These are phyloP conservation scores for Seriola dumerili DNA, from an alignment of 2,113 vertebrate species.

Conservation along the genomic window DNA sequence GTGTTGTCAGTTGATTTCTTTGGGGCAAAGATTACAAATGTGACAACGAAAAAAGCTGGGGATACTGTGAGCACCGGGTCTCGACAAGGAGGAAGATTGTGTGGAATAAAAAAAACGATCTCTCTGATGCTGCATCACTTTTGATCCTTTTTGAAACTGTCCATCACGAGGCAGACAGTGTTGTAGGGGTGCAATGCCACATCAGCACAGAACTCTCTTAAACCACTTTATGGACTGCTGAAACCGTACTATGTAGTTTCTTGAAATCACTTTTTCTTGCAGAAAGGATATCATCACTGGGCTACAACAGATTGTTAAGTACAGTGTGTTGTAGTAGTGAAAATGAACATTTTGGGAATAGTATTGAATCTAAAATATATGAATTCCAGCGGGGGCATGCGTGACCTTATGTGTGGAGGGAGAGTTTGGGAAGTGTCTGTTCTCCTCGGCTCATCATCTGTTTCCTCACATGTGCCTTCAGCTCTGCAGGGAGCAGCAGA, in stretches of 20 bases:
- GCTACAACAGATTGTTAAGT: too few species aligned
- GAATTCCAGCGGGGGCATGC: not conserved
- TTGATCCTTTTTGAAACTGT: not conserved
- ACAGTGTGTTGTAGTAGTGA: not conserved
- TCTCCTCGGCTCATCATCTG: not conserved
- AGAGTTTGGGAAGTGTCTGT: not conserved
- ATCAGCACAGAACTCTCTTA: not conserved
- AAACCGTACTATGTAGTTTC: not conserved
- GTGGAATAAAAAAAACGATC: not conserved
- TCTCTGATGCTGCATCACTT: not conserved
- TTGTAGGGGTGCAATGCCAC: not conserved
- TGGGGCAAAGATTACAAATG: not conserved
- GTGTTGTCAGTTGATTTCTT: not conserved
- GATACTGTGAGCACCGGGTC: not conserved
- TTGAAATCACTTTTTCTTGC: not conserved
- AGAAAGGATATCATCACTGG: not conserved
- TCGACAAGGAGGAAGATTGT: not conserved
- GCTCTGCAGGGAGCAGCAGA: conserved; percentile 22
- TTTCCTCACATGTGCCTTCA: not conserved
- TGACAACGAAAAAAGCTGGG: not conserved
- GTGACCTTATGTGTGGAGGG: not conserved
- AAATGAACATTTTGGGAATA: conserved; percentile 11
- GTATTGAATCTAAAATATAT: not conserved
- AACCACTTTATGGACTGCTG: not conserved
- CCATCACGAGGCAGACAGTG: not conserved